Base-by-base conservation (phyloP, 2,797 vertebrate genomes). In the Centroberyx gerrardi region DNA sequence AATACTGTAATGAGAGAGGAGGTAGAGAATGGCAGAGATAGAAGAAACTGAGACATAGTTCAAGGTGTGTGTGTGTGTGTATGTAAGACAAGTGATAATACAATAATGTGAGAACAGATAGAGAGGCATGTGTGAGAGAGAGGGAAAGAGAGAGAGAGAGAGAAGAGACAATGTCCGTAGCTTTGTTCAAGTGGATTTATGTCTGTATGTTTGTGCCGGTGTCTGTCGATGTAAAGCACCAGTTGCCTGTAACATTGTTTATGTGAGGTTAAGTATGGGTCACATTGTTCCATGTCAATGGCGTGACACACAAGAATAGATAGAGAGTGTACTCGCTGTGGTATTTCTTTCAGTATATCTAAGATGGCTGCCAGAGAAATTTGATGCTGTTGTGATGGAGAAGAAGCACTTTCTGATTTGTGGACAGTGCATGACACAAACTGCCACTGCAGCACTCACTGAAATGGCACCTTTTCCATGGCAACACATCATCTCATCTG, bases 101-200 rank as follows among this genome's bases (percentile, higher is more conserved):
- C n/a, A 80, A 69, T 62, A 40, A 75, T 84, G 74, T 74, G 71
- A 75, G 68, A 59, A 49, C 27, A 62, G 77, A 85, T 51, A 67
- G 12, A 67, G 12, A 63, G 17, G 6, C 15, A 66, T 67, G 49
- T 60, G 22, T 52, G 67, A 69, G 4, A 62, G 60, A 33, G n/a
- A 22, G 3, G 42, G 33, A 33, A 3, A 5, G 33, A 33, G 4
- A 33, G 33, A 42, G 0, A 52, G 9, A 48, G 5, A 62, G 13
- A 13, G 18, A 5, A 51, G 3, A 59, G 22, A 22, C 22, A 22
- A 22, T 22, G 22, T 22, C 58, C 10, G 10, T 42, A 60, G 15
- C 36, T 10, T 36, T 36, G 29, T 15, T 56, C 7, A 29, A 17
- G 27, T 56, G 33, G 33, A 33, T 33, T 33, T 33, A 33, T 33